Conservation (phyloP, 2,113 vertebrate genomes). For the Beaufortia kweichowensis region DNA sequence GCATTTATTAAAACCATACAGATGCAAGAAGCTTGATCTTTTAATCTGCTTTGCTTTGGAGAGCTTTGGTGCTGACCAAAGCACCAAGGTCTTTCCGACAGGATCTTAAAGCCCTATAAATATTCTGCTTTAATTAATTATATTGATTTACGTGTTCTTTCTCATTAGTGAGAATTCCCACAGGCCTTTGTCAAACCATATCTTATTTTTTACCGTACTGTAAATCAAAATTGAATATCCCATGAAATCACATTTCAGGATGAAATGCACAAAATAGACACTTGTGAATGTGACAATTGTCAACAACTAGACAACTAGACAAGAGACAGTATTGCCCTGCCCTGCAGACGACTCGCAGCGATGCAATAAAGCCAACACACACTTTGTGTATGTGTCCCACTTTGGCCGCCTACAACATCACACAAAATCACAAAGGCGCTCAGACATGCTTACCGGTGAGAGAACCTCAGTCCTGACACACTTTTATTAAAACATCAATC, state of each 20-base stretch:
- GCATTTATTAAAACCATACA: not conserved
- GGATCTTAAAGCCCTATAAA: conserved; percentile 24
- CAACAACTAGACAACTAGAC: conserved; percentile 6
- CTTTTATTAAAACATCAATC: conserved; percentile 32
- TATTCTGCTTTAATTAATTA: conserved; percentile 32
- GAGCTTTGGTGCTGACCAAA: not conserved
- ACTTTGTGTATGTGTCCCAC: conserved; percentile 28
- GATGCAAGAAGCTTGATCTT: not conserved
- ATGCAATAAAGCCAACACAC: conserved; percentile 23
- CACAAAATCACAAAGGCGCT: conserved; percentile 17
- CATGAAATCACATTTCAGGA: conserved; percentile 5
- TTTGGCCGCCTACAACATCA: conserved; percentile 19
- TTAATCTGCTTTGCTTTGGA: not conserved
- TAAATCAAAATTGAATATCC: conserved; percentile 19
- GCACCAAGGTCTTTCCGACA: not conserved
- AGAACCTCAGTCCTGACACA: conserved; percentile 18
- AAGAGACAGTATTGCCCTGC: conserved; percentile 18
- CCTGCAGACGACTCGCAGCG: conserved; percentile 17
- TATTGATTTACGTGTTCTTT: conserved; percentile 19
- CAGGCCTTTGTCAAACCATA: not conserved
- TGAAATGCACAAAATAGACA: not conserved
- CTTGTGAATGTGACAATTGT: not conserved
- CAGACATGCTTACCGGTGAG: conserved; percentile 21
- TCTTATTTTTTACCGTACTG: conserved; percentile 13
- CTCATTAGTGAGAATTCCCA: conserved; percentile 14